Evolutionary conservation across 2,797 vertebrate species (phyloP).

Genomic region (Muscicapa striata): DNA sequence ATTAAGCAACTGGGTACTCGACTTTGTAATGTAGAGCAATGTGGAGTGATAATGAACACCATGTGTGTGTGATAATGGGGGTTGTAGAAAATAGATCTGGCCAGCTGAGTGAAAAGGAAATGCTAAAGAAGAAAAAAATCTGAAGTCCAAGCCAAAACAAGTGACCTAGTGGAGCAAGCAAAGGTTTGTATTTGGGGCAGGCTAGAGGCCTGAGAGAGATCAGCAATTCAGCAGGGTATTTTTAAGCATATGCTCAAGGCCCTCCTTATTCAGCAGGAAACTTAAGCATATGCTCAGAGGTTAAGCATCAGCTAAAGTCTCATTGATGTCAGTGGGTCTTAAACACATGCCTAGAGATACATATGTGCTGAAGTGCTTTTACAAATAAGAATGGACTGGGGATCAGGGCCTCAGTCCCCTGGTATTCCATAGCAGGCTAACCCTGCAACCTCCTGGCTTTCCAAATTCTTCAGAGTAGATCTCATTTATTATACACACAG

Average conservation of each 20-base stretch:
- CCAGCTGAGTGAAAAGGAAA: conserved; percentile 72
- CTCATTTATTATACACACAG: conserved; percentile 67
- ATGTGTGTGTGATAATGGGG: conserved; percentile 72
- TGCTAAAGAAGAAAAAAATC: conserved; percentile 50
- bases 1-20: conserved; percentile 70
- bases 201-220: conserved; percentile 23
- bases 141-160: conserved; percentile 54
- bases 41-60: conserved; percentile 77
- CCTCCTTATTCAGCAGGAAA: conserved; percentile 56
- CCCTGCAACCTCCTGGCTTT: conserved; percentile 66
- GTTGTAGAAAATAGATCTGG: conserved; percentile 62
- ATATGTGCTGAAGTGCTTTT: conserved; percentile 68
- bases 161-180: conserved; percentile 47
- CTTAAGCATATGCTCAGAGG: conserved; percentile 66
- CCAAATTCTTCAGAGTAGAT: conserved; percentile 64
- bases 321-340: conserved; percentile 68
- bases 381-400: conserved; percentile 65
- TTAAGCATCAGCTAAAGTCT: conserved; percentile 71
- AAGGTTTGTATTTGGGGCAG: conserved; percentile 21
- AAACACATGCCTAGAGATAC: conserved; percentile 69
- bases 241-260: conserved; percentile 64
- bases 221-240: conserved; percentile 64
- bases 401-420: conserved; percentile 64
- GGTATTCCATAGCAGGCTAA: conserved; percentile 65
- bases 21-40: conserved; percentile 67